A percentile compares a stretch with the other conserved stretches of the same genome.
phyloP scores from a whole-genome alignment of 2,888 invertebrate species.

The Zele albiditarsus region DNA sequence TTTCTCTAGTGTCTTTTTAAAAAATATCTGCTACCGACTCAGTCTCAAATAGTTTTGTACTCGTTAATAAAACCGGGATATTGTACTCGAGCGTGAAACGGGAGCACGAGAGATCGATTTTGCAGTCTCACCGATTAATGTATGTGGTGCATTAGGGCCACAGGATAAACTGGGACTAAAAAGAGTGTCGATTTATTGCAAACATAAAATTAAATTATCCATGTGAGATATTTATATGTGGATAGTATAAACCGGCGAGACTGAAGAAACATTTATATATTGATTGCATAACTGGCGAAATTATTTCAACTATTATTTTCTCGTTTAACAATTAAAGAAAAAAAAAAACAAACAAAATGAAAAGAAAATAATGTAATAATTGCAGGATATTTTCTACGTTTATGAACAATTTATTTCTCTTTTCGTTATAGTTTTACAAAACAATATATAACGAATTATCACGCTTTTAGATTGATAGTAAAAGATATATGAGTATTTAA shows the following conservation, averaged over 20 bases:
- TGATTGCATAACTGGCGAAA: not conserved
- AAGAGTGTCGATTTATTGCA: conserved; percentile 18
- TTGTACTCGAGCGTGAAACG: conserved; percentile 18
- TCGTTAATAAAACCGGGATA: not conserved
- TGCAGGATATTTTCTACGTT: not conserved
- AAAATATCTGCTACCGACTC: too few species aligned
- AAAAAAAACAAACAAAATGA: not conserved
- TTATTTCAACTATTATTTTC: not conserved
- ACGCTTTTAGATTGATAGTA: not conserved
- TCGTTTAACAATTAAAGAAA: not conserved
- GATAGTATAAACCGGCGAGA: not conserved
- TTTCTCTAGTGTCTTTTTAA: not conserved
- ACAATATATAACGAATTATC: not conserved
- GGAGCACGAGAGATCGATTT: conserved; percentile 17
- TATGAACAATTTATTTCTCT: not conserved
- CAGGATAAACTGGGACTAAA: not conserved
- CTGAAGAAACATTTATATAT: not conserved
- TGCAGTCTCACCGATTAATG: conserved; percentile 4
- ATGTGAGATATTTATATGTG: not conserved
- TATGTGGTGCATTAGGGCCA: not conserved
- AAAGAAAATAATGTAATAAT: not conserved
- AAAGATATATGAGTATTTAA: not conserved
- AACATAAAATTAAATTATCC: conserved; percentile 11
- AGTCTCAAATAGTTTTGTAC: not conserved
- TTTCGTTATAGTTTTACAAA: not conserved